phyloP scores from a whole-genome alignment of 1,140 invertebrate genomes.

The Drosophila grimshawi region DNA sequence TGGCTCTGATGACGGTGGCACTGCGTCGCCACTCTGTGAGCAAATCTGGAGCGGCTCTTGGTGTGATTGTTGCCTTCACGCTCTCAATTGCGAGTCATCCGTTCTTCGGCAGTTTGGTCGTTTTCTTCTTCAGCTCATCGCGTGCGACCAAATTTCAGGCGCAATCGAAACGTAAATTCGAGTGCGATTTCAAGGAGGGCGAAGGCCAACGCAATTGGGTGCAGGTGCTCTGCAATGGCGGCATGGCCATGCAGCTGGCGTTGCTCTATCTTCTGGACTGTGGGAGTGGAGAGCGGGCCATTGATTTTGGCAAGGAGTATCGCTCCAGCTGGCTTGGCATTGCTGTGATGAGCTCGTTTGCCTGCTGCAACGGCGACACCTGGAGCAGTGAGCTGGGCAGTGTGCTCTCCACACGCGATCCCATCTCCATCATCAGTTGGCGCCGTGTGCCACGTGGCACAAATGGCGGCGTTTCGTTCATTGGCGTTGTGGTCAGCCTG shows the following conservation, averaged over 20 bases:
- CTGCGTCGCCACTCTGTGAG: slow-evolving; percentile 88
- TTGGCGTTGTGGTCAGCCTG: slow-evolving; percentile 90
- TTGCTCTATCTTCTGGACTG: slow-evolving; percentile 93
- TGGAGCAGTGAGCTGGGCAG: slow-evolving; percentile 96
- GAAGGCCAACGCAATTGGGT: slow-evolving; percentile 94
- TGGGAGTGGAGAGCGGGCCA: slow-evolving; percentile 90
- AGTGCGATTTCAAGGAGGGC: slow-evolving; percentile 91
- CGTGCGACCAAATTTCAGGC: slow-evolving; percentile 92
- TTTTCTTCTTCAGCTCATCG: slow-evolving; percentile 93
- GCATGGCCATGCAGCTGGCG: slow-evolving; percentile 92
- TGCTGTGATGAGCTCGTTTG: slow-evolving; percentile 91
- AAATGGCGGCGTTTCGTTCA: slow-evolving; percentile 91
- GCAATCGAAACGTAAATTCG: slow-evolving; percentile 89
- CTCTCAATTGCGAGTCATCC: slow-evolving; percentile 92
- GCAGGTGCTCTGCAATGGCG: slow-evolving; percentile 95
- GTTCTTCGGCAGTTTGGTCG: slow-evolving; percentile 90
- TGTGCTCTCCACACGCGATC: slow-evolving; percentile 89
- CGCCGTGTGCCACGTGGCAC: slow-evolving; percentile 92
- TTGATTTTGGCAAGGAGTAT: slow-evolving; percentile 92
- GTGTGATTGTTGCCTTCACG: slow-evolving; percentile 91
- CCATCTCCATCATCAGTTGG: slow-evolving; percentile 91
- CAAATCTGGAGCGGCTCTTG: slow-evolving; percentile 89
- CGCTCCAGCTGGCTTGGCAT: slow-evolving; percentile 92
- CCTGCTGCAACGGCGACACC: slow-evolving; percentile 95
- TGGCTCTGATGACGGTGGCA: slow-evolving; percentile 89